phyloP scores from a whole-genome alignment of 2,113 vertebrate genomes.

The Pomatorhinus ruficollis region DNA sequence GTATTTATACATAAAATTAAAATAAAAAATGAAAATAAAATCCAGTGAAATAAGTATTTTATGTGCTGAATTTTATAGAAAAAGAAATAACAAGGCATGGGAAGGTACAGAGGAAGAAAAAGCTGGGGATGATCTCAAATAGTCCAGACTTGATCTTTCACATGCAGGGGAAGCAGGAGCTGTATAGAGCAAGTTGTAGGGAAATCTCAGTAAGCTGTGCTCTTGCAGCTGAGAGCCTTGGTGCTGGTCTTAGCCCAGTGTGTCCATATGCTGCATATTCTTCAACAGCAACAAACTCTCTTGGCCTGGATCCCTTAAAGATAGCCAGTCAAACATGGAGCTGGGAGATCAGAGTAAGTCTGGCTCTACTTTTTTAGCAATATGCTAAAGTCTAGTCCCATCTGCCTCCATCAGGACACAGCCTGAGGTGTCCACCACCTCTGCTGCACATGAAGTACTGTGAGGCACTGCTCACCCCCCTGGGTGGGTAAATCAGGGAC shows the following conservation, averaged over 20 bases:
- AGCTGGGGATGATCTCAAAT: background rate
- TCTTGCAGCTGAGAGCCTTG: background rate
- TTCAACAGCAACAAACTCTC: background rate
- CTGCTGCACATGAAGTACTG: accelerated
- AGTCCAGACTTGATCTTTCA: background rate
- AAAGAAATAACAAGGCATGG: background rate
- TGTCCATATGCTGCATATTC: background rate
- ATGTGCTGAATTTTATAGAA: background rate
- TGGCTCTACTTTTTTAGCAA: background rate
- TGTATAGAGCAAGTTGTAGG: background rate
- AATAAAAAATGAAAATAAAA: background rate
- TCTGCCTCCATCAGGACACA: background rate
- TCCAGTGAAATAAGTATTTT: background rate
- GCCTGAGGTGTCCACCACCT: background rate
- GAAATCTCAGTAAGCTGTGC: background rate
- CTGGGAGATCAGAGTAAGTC: background rate
- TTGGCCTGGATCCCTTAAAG: background rate
- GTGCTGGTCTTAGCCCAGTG: background rate
- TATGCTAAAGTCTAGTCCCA: background rate
- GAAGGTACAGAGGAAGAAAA: background rate
- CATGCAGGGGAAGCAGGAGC: background rate
- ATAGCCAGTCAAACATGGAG: background rate
- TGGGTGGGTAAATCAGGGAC: background rate
- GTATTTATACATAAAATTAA: background rate
- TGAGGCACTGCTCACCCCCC: too few relatives aligned